Evolutionary conservation across 30 jellyfish, hydroid and myxozoan genomes (phyloP), one percentile per base, ranked within the genome.

Genomic region (Chrysaora quinquecirrha): DNA sequence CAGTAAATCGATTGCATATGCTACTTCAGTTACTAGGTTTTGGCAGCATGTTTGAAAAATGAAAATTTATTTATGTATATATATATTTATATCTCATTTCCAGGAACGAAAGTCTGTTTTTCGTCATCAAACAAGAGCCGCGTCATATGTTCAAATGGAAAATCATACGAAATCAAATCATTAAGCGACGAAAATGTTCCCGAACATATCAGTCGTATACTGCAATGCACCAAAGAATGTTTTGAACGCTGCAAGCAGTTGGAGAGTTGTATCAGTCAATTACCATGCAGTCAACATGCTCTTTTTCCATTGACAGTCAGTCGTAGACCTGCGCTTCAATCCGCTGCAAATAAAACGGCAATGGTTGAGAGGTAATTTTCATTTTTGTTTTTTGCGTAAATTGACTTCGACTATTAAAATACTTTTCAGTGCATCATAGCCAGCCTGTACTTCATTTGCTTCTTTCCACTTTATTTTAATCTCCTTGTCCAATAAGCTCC

Each of bases 241-340:
- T 29, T 54, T 46, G 49, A 75, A 20, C 98, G 88, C 28, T 93
- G 98, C 83, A 66, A 79, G 58, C 75, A 27, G 18, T 75, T 93
- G 34, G 98, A 93, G 49, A 12, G 62, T 25, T 84, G 96, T 21
- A 48, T 93, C 33, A 81, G 48, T 20, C 72, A 76, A 61, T 71
- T 91, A 34, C 85, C 80, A 49, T 49, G 61, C 1, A 77, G 43
- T 33, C 2, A 60, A 29, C 66, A 58, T 1, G 30, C 87, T 19
- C 73, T 87, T 18, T 93, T 86, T 64, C 98, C 98, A 30, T 49
- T 93, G 19, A 87, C 86, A 31, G 91, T 93, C 18, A 95, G 98
- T 27, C 91, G 96, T 23, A 75, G 98, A 21, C 98, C 98, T 9
- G 50, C 82, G 27, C 71, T 34, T n/a, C 46, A 30, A 62, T 0